phyloP scores from a whole-genome alignment of 2,113 vertebrate species.

The Edolisoma coerulescens region DNA sequence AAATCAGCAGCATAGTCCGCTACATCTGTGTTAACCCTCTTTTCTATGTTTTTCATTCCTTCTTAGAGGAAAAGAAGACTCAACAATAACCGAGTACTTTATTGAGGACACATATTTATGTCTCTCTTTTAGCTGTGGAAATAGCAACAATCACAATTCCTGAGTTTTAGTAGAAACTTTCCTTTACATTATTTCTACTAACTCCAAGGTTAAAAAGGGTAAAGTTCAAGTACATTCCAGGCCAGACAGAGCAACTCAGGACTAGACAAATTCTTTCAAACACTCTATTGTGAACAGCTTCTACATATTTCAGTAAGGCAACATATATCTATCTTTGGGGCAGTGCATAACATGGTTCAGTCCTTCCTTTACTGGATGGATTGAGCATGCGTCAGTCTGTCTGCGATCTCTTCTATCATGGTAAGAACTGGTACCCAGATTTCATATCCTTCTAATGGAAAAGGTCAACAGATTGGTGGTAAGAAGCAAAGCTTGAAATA shows the following conservation, averaged over 20 bases:
- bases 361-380: neutral
- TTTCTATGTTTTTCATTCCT: neutral
- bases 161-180: neutral
- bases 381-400: neutral
- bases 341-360: fast-evolving
- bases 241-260: neutral
- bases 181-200: neutral
- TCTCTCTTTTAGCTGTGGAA: neutral
- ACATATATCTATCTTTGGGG: neutral
- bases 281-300: neutral
- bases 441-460: neutral
- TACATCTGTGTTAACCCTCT: neutral
- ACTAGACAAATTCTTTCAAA: neutral
- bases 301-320: neutral
- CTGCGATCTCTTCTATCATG: neutral
- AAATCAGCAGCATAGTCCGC: neutral
- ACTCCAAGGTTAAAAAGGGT: neutral
- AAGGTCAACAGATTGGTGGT: neutral
- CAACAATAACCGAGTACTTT: neutral
- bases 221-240: neutral
- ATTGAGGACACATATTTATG: neutral
- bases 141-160: neutral
- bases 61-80: neutral
- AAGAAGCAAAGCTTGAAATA: neutral
- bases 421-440: neutral